Percentiles rank a stretch among this genome's conserved stretches.
phyloP scores from a whole-genome alignment of 2,113 vertebrate genomes.

The Mobula birostris region DNA sequence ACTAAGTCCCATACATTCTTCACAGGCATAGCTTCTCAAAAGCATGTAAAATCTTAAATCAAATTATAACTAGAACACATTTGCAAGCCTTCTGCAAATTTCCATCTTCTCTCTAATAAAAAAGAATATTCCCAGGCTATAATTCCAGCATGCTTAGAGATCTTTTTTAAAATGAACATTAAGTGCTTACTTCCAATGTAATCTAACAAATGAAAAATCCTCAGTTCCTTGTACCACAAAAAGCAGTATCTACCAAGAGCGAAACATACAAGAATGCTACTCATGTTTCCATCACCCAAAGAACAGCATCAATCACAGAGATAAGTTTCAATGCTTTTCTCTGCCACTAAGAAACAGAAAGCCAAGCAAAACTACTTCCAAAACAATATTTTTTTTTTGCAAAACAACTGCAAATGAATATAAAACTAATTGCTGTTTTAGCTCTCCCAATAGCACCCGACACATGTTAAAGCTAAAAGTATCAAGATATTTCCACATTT shows the following conservation, averaged over 20 bases:
- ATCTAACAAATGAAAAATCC: not conserved
- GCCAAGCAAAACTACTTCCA: not conserved
- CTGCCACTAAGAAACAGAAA: not conserved
- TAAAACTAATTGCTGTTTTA: not conserved
- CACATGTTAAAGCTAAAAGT: not conserved
- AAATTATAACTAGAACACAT: not conserved
- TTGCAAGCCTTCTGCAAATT: not conserved
- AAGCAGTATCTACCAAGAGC: not conserved
- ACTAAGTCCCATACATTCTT: not conserved
- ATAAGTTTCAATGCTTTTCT: not conserved
- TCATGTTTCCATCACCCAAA: not conserved
- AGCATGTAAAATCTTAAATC: not conserved
- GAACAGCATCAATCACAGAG: not conserved
- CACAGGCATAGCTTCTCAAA: not conserved
- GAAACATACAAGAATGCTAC: not conserved
- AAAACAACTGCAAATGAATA: not conserved
- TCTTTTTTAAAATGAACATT: not conserved
- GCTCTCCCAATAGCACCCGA: not conserved
- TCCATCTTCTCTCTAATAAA: not conserved
- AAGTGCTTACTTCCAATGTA: not conserved
- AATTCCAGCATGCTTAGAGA: not conserved
- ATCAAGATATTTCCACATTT: not conserved
- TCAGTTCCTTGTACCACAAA: not conserved
- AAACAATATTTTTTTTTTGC: slow-evolving; percentile 1
- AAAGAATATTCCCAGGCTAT: not conserved